Evolutionary conservation across 23 tunicate species (phyloP), one percentile per base, ranked within the genome.

Genomic region (Styela clava): DNA sequence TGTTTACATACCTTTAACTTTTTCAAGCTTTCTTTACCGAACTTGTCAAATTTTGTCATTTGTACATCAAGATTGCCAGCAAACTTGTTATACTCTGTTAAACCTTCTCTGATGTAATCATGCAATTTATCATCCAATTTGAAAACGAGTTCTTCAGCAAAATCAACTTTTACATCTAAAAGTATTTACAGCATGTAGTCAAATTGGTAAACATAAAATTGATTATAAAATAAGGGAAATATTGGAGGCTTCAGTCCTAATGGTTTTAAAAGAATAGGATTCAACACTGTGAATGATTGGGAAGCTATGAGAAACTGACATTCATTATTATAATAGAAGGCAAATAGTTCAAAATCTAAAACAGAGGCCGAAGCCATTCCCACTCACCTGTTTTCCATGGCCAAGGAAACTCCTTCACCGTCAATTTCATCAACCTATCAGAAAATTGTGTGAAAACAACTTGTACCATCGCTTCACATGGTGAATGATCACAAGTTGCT

Each of bases 401-500:
- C 31, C 74, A 81, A 29, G 78, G 79, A 73, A 80, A 86, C 29
- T 62, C 83, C 0, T 88, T 85, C 26, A 78, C 67, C 5, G 64
- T 21, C 61, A 83, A 72, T 28, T 73, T 62, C 33, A 92, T 36
- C 20, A 37, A 24, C 7, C 16, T 26, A 0, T 83, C 73, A 29
- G 78, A 36, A 79, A 73, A 86, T 65, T 86, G 87, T 78, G 83
- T 86, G 69, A 93, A 30, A 2, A 86, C 88, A 22, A 81, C 77
- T 74, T 87, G 84, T n/a, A 93, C 88, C 98, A 93, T 83, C 7
- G 93, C 98, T 77, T 93, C 98, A 72, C 36, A 87, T 26, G 98
- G 98, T 28, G 98, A 64, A 72, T 93, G 98, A 79, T 93, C 98
- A 65, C 98, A 88, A 33, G 73, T 76, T 24, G 83, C 72, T 2